Conservation (phyloP, 2,797 vertebrate species). For the Lacerta viridis region DNA sequence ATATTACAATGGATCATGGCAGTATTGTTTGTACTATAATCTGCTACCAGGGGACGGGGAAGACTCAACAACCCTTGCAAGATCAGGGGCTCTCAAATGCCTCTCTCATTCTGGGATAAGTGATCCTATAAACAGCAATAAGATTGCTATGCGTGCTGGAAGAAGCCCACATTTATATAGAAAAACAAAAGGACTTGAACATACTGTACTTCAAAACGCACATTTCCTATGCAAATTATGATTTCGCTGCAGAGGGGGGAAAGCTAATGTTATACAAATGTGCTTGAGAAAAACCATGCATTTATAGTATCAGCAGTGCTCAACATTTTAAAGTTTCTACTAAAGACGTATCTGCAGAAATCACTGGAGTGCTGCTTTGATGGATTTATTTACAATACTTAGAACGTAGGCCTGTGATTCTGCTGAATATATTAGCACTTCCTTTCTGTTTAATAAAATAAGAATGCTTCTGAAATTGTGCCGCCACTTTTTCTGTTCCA, state of each 20-base stretch:
- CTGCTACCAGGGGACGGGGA: not conserved
- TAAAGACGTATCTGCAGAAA: conserved; percentile 36
- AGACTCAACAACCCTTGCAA: not conserved
- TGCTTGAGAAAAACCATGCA: not conserved
- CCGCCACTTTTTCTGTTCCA: not conserved
- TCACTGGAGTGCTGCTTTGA: not conserved
- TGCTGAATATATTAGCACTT: not conserved
- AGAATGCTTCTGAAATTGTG: not conserved
- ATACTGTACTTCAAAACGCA: not conserved
- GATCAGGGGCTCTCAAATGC: not conserved
- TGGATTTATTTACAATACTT: conserved; percentile 20
- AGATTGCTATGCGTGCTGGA: not conserved
- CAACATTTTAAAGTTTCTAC: conserved; percentile 8
- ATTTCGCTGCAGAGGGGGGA: not conserved
- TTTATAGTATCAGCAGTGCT: not conserved
- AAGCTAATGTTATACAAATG: not conserved
- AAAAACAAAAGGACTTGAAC: not conserved
- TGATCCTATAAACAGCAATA: not conserved
- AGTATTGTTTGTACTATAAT: not conserved
- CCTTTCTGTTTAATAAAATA: conserved; percentile 3
- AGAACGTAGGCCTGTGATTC: conserved; percentile 12
- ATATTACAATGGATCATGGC: not conserved
- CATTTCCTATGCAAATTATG: not conserved
- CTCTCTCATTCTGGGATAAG: not conserved
- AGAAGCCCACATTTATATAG: not conserved